A percentile compares a stretch with the other conserved stretches of the same genome.
These are phyloP conservation scores for Grammomys surdaster DNA, from an alignment of 2,113 vertebrate genomes.

Conservation along the genomic window DNA sequence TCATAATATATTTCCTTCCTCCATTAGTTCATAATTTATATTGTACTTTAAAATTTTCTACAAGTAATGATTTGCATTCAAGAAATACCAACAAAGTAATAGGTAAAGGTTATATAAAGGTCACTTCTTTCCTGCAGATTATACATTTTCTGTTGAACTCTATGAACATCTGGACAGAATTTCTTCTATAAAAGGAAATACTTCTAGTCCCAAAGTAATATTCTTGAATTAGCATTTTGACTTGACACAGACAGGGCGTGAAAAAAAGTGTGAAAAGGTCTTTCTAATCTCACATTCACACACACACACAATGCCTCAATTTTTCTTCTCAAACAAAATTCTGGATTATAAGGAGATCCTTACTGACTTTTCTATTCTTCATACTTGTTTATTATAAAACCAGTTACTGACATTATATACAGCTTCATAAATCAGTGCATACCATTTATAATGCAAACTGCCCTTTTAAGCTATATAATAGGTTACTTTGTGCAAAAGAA, in stretches of 20 bases:
- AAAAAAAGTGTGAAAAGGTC: conserved; percentile 23
- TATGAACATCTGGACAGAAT: conserved; percentile 57
- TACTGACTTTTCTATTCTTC: not conserved
- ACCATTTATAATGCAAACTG: not conserved
- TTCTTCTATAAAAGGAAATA: conserved; percentile 31
- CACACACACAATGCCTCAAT: not conserved
- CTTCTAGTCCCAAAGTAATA: not conserved
- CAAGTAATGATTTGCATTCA: conserved; percentile 65
- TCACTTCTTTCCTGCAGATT: conserved; percentile 64
- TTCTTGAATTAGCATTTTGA: conserved; percentile 39
- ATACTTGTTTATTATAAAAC: not conserved
- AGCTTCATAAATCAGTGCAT: not conserved
- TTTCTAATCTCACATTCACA: conserved; percentile 30
- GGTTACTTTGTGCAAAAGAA: not conserved
- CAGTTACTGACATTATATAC: not conserved
- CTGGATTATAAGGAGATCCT: not conserved
- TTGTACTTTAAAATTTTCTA: conserved; percentile 52
- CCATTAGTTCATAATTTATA: conserved; percentile 18
- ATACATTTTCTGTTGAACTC: conserved; percentile 52
- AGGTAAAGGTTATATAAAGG: conserved; percentile 74
- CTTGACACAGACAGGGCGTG: not conserved
- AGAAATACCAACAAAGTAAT: conserved; percentile 64
- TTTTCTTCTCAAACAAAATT: conserved; percentile 8
- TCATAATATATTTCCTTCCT: not conserved
- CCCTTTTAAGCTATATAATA: not conserved